Base-by-base conservation (phyloP, 35 echinoderm and acorn worm species). In the Apostichopus japonicus region DNA sequence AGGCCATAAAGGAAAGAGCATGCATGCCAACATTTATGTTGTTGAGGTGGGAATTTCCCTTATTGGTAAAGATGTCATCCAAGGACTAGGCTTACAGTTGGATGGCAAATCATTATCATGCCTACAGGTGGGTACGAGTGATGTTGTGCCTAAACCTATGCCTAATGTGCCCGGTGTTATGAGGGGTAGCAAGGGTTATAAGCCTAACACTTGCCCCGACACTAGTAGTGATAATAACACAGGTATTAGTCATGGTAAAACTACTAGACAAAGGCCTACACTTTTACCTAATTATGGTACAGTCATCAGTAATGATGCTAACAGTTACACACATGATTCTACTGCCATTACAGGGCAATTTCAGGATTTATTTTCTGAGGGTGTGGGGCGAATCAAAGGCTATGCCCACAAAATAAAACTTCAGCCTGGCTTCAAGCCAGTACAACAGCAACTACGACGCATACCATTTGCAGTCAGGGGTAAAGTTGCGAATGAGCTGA, bases 381-480 rank as follows among this genome's bases (percentile, higher is more conserved):
- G 61, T 61, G 70, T 94, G 6, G 93, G 86, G 13, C 56, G 78
- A 9, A 79, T 67, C 0, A 14, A 16, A 19, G 57, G 77, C 27
- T 92, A 84, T 72, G 72, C 67, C n/a, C 80, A 94, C 77, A 91
- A 27, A 15, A 72, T 95, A n/a, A 95, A 86, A 53, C 77, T 86
- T 6, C 51, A 58, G 73, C 54, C 90, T 23, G 72, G 92, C 24
- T 25, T 57, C 72, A 44, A 24, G 16, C 92, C 95, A 62, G 92
- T 93, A 54, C 87, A 96, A 82, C 94, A 95, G 65, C 79, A 86
- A 17, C 25, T 95, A 25, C 84, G 91, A 4, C 27, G 86, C 56
- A 15, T 96, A 78, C 92, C 95, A 25, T 93, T 93, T 51, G 80
- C 95, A 0, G 95, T 96, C 6, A 51, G 90, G 13, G 86, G 93